Percentiles rank a stretch among this genome's conserved stretches.
phyloP scores from a whole-genome alignment of 2,888 invertebrate genomes.

The Pseudoips prasinana region DNA sequence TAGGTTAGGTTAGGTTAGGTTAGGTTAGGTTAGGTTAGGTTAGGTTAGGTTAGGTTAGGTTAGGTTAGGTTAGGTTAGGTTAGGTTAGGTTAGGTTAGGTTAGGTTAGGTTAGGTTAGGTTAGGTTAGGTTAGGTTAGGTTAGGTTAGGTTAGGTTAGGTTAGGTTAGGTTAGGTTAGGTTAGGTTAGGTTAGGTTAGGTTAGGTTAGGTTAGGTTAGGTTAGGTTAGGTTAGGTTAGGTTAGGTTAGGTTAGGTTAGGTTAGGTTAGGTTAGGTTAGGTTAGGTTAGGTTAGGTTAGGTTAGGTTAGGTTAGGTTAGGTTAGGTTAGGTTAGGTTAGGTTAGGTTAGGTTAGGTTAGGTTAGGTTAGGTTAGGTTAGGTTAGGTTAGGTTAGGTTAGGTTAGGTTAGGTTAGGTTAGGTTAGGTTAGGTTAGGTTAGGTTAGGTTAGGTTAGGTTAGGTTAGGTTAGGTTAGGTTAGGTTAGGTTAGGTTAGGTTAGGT shows the following conservation, averaged over 20 bases:
- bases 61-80: slow-evolving; percentile 11
- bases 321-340: slow-evolving; percentile 7
- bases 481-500: slow-evolving; percentile 6
- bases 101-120: slow-evolving; percentile 4
- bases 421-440: slow-evolving; percentile 22
- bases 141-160: slow-evolving; percentile 12
- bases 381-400: slow-evolving; percentile 15
- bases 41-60: slow-evolving; percentile 9
- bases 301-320: slow-evolving; percentile 17
- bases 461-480: slow-evolving; percentile 8
- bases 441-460: slow-evolving; percentile 10
- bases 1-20: slow-evolving; percentile 9
- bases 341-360: slow-evolving; percentile 5
- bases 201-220: slow-evolving; percentile 11
- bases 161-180: slow-evolving; percentile 10
- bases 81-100: slow-evolving; percentile 5
- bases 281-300: slow-evolving; percentile 14
- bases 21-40: slow-evolving; percentile 12
- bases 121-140: slow-evolving; percentile 12
- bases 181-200: slow-evolving; percentile 13
- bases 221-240: slow-evolving; percentile 13
- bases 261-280: slow-evolving; percentile 16
- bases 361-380: slow-evolving; percentile 11
- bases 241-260: slow-evolving; percentile 17
- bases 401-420: slow-evolving; percentile 16